Base-by-base conservation (phyloP, 2,888 invertebrate species). In the Prosopocoilus inquinatus region DNA sequence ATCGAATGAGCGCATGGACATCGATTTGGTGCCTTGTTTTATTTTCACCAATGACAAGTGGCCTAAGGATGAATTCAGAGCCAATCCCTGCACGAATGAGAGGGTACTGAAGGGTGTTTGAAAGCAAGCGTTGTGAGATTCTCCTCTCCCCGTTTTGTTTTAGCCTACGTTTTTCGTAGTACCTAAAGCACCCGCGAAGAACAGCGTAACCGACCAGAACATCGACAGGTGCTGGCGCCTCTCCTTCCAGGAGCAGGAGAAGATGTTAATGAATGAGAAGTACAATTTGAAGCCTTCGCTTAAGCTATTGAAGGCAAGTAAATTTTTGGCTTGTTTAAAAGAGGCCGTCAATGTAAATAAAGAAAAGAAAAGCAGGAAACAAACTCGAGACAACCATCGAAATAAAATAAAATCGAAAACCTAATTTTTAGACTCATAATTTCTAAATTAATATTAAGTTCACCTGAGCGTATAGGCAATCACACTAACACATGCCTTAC, bases 11-110 rank as follows among this genome's bases (percentile, higher is more conserved):
- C 56, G 59, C 1, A 70, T 85, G 57, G 75, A 78, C 50, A 77
- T 84, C 1, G 84, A 84, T 61, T 64, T 75, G 11, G 74, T 75
- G 2, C 70, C 73, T 1, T 74, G 71, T 50, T 73, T 75, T 50
- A 52, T 64, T 32, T 73, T 74, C 57, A 50, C 36, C 7, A 58
- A 59, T 3, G 47, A 55, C 4, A 58, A 70, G 36, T 75, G 75
- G 75, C 74, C 74, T 1, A 28, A 15, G n/a, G 53, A 54, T n/a
- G 60, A 63, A 11, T 73, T 70, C 51, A 63, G 66, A 50, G 4
- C 44, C 2, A 71, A 73, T 59, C 62, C 67, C n/a, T 53, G 15
- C 15, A 47, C n/a, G 2, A 28, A 9, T 3, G 15, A 49, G 48
- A 48, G 15, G 13, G 41, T 48, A 28, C 1, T 28, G n/a, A 28